Percentiles rank a stretch among this genome's conserved stretches.
Evolutionary conservation across 2,113 vertebrate species (phyloP).

Genomic region (Etia nguti): DNA sequence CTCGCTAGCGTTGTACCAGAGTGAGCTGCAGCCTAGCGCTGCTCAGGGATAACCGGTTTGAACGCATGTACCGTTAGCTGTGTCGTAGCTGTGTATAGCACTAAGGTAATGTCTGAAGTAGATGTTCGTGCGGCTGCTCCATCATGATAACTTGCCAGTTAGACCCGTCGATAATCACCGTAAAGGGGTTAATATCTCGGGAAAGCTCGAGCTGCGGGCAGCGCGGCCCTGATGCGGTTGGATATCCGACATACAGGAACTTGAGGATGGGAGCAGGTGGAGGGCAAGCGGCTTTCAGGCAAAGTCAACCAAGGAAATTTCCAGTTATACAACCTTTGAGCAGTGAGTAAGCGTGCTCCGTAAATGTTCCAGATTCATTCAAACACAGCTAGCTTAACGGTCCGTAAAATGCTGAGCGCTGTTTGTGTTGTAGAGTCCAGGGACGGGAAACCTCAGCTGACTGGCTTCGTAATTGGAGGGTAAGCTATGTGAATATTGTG

Average conservation of each 20-base stretch:
- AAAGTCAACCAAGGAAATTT: neutral
- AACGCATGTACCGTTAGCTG: neutral
- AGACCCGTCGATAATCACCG: neutral
- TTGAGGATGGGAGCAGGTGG: conserved; percentile 10
- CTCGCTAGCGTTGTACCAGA: neutral
- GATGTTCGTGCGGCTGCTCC: neutral
- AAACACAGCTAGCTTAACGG: neutral
- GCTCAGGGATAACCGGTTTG: neutral
- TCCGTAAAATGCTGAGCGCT: neutral
- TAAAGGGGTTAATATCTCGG: neutral
- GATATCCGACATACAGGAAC: neutral
- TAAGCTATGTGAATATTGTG: conserved; percentile 12
- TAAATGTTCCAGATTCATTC: too few species aligned
- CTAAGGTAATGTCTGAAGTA: neutral
- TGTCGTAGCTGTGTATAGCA: neutral
- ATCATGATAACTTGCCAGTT: conserved; percentile 36
- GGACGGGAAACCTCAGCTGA: conserved; percentile 8
- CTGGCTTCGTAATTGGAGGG: conserved; percentile 23
- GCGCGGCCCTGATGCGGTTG: conserved; percentile 9
- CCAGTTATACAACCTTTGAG: conserved; percentile 7
- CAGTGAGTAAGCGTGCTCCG: conserved; percentile 25
- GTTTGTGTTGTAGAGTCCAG: conserved; percentile 28
- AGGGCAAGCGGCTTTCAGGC: neutral
- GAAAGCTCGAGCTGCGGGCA: neutral
- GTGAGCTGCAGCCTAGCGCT: neutral